Percentiles rank a stretch among this genome's conserved stretches.
These are phyloP conservation scores for Manduca sexta DNA, from an alignment of 1,140 invertebrate species.

Conservation along the genomic window DNA sequence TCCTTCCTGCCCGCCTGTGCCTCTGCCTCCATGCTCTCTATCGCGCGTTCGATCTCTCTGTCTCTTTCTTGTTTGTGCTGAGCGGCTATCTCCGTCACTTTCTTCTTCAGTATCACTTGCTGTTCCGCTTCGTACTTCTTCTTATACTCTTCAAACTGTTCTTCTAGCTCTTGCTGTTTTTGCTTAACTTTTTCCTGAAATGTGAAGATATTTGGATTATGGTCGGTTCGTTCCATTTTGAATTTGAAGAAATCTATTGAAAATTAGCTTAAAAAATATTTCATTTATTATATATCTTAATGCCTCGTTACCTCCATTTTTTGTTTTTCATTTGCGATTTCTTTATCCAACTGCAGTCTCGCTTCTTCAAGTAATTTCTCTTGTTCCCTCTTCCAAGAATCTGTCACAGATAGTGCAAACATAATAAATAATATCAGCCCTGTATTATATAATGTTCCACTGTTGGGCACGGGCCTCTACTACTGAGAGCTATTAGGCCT, in stretches of 20 bases:
- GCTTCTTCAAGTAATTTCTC: conserved; percentile 46
- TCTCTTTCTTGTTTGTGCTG: conserved; percentile 63
- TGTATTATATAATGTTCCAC: too few species aligned
- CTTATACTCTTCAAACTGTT: conserved; percentile 56
- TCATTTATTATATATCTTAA: too few species aligned
- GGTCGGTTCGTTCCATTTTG: too few species aligned
- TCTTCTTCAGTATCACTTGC: conserved; percentile 48
- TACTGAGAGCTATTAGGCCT: too few species aligned
- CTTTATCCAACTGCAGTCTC: conserved; percentile 32
- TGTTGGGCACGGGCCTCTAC: too few species aligned
- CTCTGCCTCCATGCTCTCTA: conserved; percentile 68
- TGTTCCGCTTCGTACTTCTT: conserved; percentile 57
- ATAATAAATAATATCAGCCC: too few species aligned
- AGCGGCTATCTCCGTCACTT: conserved; percentile 59
- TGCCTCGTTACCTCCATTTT: conserved; percentile 40
- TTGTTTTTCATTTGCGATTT: conserved; percentile 43
- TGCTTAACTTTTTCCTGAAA: conserved; percentile 51
- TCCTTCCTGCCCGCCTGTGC: conserved; percentile 63
- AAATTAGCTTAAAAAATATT: too few species aligned
- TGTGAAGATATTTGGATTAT: too few species aligned
- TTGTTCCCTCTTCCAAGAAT: conserved; percentile 47
- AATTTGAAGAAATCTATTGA: too few species aligned
- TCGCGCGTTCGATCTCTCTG: conserved; percentile 68
- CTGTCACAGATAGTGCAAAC: too few species aligned
- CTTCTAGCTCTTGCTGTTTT: conserved; percentile 43